Conservation (phyloP, 2,888 invertebrate species). For the Melanotus villosus region DNA sequence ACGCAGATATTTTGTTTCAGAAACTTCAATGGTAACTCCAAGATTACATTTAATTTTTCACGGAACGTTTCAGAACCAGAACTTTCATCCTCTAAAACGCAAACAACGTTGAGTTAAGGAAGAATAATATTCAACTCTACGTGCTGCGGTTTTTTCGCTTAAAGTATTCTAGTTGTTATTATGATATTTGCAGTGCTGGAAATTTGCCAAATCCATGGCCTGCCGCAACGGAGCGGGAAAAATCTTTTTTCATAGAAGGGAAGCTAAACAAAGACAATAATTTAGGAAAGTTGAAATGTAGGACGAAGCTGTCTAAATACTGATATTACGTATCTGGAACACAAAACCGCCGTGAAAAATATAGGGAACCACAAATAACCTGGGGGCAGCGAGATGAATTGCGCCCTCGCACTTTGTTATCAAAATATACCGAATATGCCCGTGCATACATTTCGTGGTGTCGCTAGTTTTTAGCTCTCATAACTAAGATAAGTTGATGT, state of each 20-base stretch:
- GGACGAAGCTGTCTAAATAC: slow-evolving; percentile 26
- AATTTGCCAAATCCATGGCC: slow-evolving; percentile 15
- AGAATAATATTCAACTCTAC: slow-evolving; percentile 2
- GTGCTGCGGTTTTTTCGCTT: slow-evolving; percentile 9
- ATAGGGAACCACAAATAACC: slow-evolving; percentile 7
- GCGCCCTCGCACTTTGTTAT: slow-evolving; percentile 24
- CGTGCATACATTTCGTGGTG: slow-evolving; percentile 21
- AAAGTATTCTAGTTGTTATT: slow-evolving; percentile 11
- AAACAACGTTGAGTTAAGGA: background rate
- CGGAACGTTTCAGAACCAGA: background rate
- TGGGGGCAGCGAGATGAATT: slow-evolving; percentile 8
- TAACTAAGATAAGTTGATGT: slow-evolving; percentile 35
- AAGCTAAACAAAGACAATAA: slow-evolving; percentile 27
- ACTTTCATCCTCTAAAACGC: background rate
- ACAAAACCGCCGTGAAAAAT: slow-evolving; percentile 18
- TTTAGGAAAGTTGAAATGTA: slow-evolving; percentile 24
- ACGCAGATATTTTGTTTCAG: too few species aligned
- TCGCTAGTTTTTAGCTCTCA: slow-evolving; percentile 18
- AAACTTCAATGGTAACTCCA: background rate
- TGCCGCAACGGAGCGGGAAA: slow-evolving; percentile 9
- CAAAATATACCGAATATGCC: slow-evolving; percentile 28
- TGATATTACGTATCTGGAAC: slow-evolving; percentile 25
- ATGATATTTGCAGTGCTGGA: slow-evolving; percentile 22
- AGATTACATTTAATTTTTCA: background rate
- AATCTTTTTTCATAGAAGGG: slow-evolving; percentile 10